phyloP scores from a whole-genome alignment of 2,113 vertebrate genomes.

The Anolis carolinensis region DNA sequence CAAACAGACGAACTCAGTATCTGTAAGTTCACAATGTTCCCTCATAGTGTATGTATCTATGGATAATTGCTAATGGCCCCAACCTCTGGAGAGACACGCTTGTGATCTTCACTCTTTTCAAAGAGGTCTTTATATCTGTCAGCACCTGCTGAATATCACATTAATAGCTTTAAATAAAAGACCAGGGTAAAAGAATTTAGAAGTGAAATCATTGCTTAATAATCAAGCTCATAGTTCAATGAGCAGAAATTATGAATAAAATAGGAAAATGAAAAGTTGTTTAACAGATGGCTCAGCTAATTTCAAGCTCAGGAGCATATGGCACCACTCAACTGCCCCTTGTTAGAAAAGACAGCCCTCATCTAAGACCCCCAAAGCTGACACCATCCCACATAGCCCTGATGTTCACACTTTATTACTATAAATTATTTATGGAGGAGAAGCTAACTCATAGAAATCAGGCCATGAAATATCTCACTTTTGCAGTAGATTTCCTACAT shows the following conservation, averaged over 20 bases:
- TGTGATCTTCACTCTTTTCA: constrained; percentile 32
- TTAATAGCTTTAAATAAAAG: constrained; percentile 42
- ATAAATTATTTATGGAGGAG: constrained; percentile 76
- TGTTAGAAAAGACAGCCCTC: constrained; percentile 72
- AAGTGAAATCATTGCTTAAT: constrained; percentile 23
- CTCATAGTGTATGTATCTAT: constrained; percentile 21
- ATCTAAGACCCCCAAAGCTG: constrained; percentile 67
- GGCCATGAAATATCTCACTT: constrained; percentile 45
- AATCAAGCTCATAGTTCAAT: constrained; percentile 26
- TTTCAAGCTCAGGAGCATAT: constrained; percentile 74
- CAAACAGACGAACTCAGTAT: constrained; percentile 5
- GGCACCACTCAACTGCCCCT: constrained; percentile 73
- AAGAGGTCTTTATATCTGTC: not conserved
- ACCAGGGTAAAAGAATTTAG: constrained; percentile 13
- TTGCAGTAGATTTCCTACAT: constrained; percentile 35
- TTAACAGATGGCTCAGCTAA: constrained; percentile 76
- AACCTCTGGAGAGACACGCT: not conserved
- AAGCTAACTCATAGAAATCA: constrained; percentile 72
- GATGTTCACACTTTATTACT: constrained; percentile 74
- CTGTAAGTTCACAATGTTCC: constrained; percentile 28
- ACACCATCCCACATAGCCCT: constrained; percentile 71
- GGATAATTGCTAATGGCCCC: constrained; percentile 10
- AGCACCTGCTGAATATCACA: constrained; percentile 18
- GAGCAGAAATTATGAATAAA: not conserved
- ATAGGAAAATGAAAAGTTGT: constrained; percentile 53